phyloP scores from a whole-genome alignment of 2,888 invertebrate genomes.

The Protodeltote pygarga region DNA sequence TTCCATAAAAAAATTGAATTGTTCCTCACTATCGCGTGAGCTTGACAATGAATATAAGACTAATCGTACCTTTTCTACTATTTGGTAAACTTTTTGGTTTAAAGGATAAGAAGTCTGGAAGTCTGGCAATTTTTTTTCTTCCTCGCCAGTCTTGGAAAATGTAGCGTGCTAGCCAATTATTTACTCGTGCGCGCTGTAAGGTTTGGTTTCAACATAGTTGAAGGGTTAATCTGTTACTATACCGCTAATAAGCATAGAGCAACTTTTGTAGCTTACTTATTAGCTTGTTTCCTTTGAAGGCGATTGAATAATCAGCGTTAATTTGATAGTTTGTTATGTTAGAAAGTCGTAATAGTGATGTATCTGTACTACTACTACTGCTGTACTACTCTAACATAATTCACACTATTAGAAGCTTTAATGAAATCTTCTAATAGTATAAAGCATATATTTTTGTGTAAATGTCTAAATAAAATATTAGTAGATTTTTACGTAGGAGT shows the following conservation, averaged over 20 bases:
- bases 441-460: too few species aligned
- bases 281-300: slow-evolving; percentile 13
- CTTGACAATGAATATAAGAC: slow-evolving; percentile 51
- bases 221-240: slow-evolving; percentile 14
- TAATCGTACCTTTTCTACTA: slow-evolving; percentile 27
- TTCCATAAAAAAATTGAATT: slow-evolving; percentile 42
- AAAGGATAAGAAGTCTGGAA: slow-evolving; percentile 18
- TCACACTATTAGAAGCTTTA: too few species aligned
- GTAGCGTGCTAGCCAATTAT: slow-evolving; percentile 26
- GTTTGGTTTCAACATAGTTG: slow-evolving; percentile 18
- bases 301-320: slow-evolving; percentile 11
- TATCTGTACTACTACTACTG: too few species aligned
- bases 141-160: slow-evolving; percentile 19
- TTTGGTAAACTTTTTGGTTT: slow-evolving; percentile 21
- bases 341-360: too few species aligned
- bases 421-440: too few species aligned
- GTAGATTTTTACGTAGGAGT: too few species aligned
- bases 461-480: too few species aligned
- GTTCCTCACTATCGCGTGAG: slow-evolving; percentile 42
- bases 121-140: slow-evolving; percentile 22
- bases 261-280: slow-evolving; percentile 9
- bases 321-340: too few species aligned
- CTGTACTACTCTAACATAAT: too few species aligned
- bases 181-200: slow-evolving; percentile 15
- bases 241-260: slow-evolving; percentile 10